Evolutionary conservation across 2,888 invertebrate genomes (phyloP), one percentile per base, ranked within the genome.

Genomic region (Rhimphoctona megacephalus): DNA sequence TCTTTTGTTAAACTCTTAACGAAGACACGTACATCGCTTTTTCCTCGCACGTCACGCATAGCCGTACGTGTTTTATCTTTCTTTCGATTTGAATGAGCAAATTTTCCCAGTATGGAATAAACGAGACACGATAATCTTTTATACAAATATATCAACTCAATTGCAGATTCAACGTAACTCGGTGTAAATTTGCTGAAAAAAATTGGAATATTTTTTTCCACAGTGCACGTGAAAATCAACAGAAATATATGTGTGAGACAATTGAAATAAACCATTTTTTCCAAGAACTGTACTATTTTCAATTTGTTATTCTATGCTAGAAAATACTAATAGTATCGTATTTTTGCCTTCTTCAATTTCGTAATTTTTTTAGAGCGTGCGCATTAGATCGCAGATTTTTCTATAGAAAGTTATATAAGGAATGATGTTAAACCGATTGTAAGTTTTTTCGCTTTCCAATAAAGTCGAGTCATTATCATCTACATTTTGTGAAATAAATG

Each of bases 1-100:
- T 49, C 1, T 49, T 70, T 70, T 30, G 43, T 33, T n/a, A 33
- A 70, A 49, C 30, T 49, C 49, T 49, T 25, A 25, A 49, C 70
- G 70, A 70, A 49, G 49, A 30, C 70, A 70, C 70, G 70, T 70
- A 61, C 61, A 30, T 61, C 17, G 61, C 25, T 61, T 61, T 61
- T 22, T 30, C 14, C 30, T 61, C 61, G 30, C 30, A 61, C 61
- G 61, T 61, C 61, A 61, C 30, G 17, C 57, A 25, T 22, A 46
- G 43, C 46, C 70, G 19, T 70, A 25, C 70, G 70, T 70, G 70
- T 30, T 46, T 46, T 49, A 70, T 70, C 49, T 70, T 30, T 49
- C 19, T 70, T 49, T 25, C 70, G 19, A 39, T 49, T 49, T 30
- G 49, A 70, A 49, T 49, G 33, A 49, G 46, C 70, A 70, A 70